These are phyloP conservation scores for Lasioglossum lativentre DNA, from an alignment of 2,888 invertebrate species.

Conservation along the genomic window DNA sequence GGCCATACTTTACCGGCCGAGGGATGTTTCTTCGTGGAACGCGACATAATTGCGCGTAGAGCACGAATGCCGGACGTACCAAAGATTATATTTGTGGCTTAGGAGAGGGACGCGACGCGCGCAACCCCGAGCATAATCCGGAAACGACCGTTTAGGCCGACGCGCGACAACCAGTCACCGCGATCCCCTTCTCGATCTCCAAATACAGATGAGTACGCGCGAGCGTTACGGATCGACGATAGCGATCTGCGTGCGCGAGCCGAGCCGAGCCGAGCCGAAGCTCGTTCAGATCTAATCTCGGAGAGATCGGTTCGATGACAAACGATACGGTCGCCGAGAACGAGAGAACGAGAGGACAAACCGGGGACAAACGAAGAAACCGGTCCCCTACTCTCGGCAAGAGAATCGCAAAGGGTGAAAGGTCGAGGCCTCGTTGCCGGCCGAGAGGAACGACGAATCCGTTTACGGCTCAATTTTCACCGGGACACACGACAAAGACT, in stretches of 20 bases:
- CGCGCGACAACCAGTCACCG: slow-evolving; percentile 53
- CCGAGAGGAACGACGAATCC: slow-evolving; percentile 16
- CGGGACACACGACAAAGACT: not conserved
- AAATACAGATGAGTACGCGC: slow-evolving; percentile 70
- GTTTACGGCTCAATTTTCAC: slow-evolving; percentile 8
- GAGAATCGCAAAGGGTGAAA: slow-evolving; percentile 66
- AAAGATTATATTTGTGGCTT: not conserved
- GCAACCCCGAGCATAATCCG: slow-evolving; percentile 68
- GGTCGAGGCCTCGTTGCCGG: slow-evolving; percentile 59
- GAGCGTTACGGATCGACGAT: slow-evolving; percentile 77
- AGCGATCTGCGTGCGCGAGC: slow-evolving; percentile 71
- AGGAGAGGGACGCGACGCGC: not conserved
- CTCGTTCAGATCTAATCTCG: slow-evolving; percentile 68
- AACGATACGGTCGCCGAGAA: slow-evolving; percentile 44
- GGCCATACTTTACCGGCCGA: not conserved
- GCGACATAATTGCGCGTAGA: not conserved
- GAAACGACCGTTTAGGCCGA: slow-evolving; percentile 75
- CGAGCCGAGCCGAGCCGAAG: slow-evolving; percentile 22
- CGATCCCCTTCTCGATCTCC: slow-evolving; percentile 65
- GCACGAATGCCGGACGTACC: not conserved
- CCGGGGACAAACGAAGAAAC: slow-evolving; percentile 53
- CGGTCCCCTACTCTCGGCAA: slow-evolving; percentile 59
- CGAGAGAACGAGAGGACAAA: slow-evolving; percentile 16
- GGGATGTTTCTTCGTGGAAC: not conserved
- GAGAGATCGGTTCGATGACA: slow-evolving; percentile 58